Conservation (phyloP, 2,888 invertebrate species). For the Spodoptera picta region DNA sequence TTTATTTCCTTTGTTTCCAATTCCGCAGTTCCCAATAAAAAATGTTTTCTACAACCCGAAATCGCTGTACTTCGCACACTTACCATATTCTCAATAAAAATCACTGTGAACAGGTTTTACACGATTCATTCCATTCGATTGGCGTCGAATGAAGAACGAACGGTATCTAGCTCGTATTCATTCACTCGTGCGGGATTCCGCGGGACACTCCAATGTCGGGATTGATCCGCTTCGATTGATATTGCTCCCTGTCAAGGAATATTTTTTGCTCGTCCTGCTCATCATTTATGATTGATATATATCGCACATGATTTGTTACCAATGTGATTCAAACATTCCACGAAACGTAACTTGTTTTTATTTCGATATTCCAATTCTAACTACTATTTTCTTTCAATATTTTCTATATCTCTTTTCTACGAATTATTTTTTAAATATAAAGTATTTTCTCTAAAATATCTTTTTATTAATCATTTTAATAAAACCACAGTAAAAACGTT, state of each 20-base stretch:
- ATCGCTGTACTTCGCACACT: constrained; percentile 43
- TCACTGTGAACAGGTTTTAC: constrained; percentile 61
- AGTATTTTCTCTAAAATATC: too few species aligned
- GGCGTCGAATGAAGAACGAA: constrained; percentile 60
- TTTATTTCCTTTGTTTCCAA: constrained; percentile 47
- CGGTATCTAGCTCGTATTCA: constrained; percentile 52
- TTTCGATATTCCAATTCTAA: constrained; percentile 2
- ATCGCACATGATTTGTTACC: constrained; percentile 49
- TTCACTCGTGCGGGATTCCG: constrained; percentile 54
- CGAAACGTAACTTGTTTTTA: constrained; percentile 26
- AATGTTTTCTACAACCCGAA: constrained; percentile 35
- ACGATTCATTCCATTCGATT: constrained; percentile 65
- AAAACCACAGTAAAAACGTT: too few species aligned
- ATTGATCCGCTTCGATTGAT: constrained; percentile 64
- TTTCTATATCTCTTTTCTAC: too few species aligned
- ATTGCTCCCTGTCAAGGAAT: constrained; percentile 57
- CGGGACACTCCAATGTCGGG: constrained; percentile 52
- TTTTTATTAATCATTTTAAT: too few species aligned
- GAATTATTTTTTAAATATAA: too few species aligned
- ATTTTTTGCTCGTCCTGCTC: constrained; percentile 51
- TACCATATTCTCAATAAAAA: constrained; percentile 59
- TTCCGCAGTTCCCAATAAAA: constrained; percentile 39
- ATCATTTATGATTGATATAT: constrained; percentile 58
- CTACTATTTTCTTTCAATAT: too few species aligned
- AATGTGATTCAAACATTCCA: constrained; percentile 34